A percentile compares a stretch with the other conserved stretches of the same genome.
These are phyloP conservation scores for Xylocampa areola DNA, from an alignment of 2,888 invertebrate species.

Conservation along the genomic window DNA sequence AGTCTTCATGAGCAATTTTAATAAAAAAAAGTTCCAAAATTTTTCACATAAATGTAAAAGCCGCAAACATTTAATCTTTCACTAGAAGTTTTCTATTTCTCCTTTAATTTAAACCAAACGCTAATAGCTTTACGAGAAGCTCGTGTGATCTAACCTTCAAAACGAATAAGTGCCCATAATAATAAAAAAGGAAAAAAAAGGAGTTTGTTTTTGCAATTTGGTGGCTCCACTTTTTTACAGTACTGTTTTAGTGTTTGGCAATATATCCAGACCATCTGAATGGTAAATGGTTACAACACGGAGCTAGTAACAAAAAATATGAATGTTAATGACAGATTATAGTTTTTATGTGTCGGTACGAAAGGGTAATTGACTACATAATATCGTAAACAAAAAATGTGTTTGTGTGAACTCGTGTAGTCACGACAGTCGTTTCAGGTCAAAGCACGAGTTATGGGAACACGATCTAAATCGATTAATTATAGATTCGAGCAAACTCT, in stretches of 20 bases:
- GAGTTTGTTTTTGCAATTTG: slow-evolving; percentile 66
- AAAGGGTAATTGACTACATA: slow-evolving; percentile 11
- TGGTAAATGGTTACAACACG: slow-evolving; percentile 18
- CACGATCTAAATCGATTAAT: too few relatives aligned
- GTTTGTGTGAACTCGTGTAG: neutral
- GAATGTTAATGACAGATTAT: slow-evolving; percentile 18
- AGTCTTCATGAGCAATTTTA: too few relatives aligned
- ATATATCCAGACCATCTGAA: slow-evolving; percentile 50
- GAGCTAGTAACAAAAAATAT: slow-evolving; percentile 22
- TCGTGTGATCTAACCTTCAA: slow-evolving; percentile 63
- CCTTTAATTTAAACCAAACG: slow-evolving; percentile 53
- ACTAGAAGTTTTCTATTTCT: too few relatives aligned
- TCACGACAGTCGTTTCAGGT: neutral
- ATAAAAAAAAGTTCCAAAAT: too few relatives aligned
- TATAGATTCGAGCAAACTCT: slow-evolving; percentile 18
- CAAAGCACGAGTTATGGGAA: neutral
- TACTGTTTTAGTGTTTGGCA: slow-evolving; percentile 58
- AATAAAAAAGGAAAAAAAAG: slow-evolving; percentile 63
- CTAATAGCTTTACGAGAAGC: slow-evolving; percentile 57
- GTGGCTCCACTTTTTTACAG: slow-evolving; percentile 59
- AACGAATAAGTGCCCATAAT: slow-evolving; percentile 65
- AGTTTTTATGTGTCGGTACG: slow-evolving; percentile 2
- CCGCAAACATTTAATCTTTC: too few relatives aligned
- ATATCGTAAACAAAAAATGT: slow-evolving; percentile 1
- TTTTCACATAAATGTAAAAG: too few relatives aligned